Percentiles rank a stretch among this genome's conserved stretches.
Evolutionary conservation across 2,113 vertebrate genomes (phyloP).

Genomic region (Marcusenius ussheri): DNA sequence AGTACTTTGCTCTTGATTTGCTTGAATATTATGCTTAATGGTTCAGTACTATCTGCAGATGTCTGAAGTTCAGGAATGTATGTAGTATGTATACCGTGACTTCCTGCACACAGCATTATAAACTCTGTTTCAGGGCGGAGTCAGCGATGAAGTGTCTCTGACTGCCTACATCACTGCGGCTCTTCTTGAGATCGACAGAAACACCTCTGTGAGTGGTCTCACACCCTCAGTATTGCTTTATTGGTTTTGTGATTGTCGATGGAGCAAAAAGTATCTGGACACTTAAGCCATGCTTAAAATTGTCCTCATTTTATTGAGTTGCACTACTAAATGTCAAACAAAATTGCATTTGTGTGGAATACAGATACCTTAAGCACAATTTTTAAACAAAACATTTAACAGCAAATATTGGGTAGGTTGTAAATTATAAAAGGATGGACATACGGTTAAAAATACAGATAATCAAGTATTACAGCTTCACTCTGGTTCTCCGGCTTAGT

Average conservation of each 20-base stretch:
- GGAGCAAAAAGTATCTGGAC: background rate
- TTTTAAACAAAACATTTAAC: background rate
- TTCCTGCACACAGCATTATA: background rate
- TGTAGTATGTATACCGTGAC: no score
- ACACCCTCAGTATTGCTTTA: background rate
- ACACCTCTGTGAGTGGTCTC: conserved; percentile 50
- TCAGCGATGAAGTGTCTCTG: conserved; percentile 70
- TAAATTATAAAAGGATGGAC: background rate
- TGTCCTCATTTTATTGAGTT: background rate
- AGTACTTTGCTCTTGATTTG: background rate
- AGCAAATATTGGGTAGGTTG: background rate
- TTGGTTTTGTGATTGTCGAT: background rate
- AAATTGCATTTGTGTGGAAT: background rate
- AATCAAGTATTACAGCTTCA: background rate
- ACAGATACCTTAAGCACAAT: background rate
- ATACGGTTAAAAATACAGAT: background rate
- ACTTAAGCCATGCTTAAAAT: background rate
- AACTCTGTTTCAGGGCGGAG: conserved; percentile 62
- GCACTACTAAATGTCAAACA: background rate
- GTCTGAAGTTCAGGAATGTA: background rate
- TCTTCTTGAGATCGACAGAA: conserved; percentile 62
- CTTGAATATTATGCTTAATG: background rate
- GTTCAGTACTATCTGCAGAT: background rate
- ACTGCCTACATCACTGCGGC: conserved; percentile 71
- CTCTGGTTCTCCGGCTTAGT: background rate